Evolutionary conservation across 2,113 vertebrate species (phyloP).

Genomic region (Tetrax tetrax): DNA sequence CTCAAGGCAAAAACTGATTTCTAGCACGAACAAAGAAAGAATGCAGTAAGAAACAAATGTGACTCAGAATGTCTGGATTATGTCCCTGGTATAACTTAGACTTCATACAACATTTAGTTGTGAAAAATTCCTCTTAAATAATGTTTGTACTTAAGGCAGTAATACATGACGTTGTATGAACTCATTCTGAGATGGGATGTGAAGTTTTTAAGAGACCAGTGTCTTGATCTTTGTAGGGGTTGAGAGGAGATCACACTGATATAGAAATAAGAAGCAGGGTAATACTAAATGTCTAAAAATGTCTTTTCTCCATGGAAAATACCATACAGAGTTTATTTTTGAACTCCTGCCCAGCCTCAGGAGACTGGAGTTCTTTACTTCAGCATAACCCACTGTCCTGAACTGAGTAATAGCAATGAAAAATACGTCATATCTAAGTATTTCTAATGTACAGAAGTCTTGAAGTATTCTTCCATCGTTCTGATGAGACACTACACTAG

Average conservation of each 20-base stretch:
- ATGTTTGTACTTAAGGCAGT: neutral
- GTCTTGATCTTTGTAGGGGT: neutral
- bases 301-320: neutral
- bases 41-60: neutral
- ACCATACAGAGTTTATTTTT: neutral
- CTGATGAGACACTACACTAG: neutral
- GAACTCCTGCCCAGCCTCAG: neutral
- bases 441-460: neutral
- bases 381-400: neutral
- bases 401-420: neutral
- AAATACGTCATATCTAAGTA: neutral
- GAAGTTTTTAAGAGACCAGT: neutral
- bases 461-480: neutral
- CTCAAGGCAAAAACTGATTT: neutral
- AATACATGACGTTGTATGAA: neutral
- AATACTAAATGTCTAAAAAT: neutral
- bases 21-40: neutral
- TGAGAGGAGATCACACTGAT: neutral
- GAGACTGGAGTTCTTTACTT: neutral
- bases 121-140: neutral
- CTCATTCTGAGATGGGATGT: neutral
- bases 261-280: neutral
- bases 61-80: neutral
- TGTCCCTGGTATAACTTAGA: neutral
- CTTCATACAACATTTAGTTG: neutral